Evolutionary conservation across 2,113 vertebrate species (phyloP).

Genomic region (Athene cunicularia): DNA sequence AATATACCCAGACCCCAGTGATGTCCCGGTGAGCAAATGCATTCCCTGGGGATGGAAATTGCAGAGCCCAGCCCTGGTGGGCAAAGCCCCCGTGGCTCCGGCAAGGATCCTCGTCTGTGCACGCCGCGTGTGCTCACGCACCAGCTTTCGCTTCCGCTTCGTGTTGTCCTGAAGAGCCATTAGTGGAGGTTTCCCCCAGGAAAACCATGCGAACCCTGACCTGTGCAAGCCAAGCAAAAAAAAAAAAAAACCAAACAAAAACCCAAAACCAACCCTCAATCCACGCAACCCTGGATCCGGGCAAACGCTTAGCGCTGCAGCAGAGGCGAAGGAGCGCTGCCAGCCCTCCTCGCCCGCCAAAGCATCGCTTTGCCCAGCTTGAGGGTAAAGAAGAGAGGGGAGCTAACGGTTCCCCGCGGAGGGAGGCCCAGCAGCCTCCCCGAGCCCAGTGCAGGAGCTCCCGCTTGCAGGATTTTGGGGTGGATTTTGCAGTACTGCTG

Average conservation of each 20-base stretch:
- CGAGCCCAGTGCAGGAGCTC: neutral
- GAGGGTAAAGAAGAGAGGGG: neutral
- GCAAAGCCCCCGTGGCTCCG: neutral
- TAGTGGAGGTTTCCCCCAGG: neutral
- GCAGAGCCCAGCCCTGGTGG: neutral
- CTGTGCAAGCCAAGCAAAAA: neutral
- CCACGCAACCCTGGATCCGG: neutral
- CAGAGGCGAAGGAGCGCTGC: neutral
- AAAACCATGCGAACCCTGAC: neutral
- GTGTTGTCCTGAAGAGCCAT: neutral
- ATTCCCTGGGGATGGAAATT: neutral
- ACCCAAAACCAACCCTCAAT: neutral
- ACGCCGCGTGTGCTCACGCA: neutral
- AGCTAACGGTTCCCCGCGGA: neutral
- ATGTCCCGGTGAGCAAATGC: neutral
- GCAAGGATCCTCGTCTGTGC: neutral
- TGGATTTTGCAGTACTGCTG: slow-evolving; percentile 7
- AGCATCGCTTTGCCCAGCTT: neutral
- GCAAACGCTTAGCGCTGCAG: neutral
- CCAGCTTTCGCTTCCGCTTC: slow-evolving; percentile 44
- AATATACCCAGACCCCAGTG: neutral
- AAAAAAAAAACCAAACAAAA: too few relatives aligned
- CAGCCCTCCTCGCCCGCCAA: neutral
- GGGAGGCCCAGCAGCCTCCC: neutral
- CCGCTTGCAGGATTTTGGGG: neutral